phyloP scores from a whole-genome alignment of 2,113 vertebrate genomes.

The Pelodiscus sinensis region DNA sequence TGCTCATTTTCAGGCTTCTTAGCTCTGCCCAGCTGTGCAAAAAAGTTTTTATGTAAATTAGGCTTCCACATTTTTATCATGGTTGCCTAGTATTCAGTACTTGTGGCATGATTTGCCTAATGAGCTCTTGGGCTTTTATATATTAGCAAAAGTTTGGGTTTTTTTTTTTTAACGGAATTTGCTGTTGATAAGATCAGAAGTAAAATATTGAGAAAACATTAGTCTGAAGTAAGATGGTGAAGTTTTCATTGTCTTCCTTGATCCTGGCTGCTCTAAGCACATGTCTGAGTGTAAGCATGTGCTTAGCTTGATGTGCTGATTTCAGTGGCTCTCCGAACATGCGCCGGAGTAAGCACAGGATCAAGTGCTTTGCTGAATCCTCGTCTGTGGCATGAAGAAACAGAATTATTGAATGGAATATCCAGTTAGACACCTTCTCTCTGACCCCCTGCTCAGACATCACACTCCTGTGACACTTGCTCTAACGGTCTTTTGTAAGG shows the following conservation, averaged over 20 bases:
- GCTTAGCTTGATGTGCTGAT: neutral
- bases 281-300: neutral
- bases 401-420: neutral
- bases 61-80: too few species aligned
- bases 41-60: too few species aligned
- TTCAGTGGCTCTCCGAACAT: neutral
- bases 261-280: neutral
- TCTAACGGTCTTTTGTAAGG: rapidly evolving
- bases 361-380: neutral
- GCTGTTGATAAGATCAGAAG: too few species aligned
- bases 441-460: rapidly evolving
- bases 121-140: too few species aligned
- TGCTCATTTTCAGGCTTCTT: neutral
- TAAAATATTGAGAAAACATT: too few species aligned
- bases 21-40: neutral
- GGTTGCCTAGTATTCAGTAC: too few species aligned
- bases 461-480: rapidly evolving
- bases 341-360: neutral
- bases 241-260: too few species aligned
- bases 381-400: rapidly evolving
- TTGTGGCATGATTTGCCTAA: too few species aligned
- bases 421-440: rapidly evolving
- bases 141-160: too few species aligned
- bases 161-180: too few species aligned
- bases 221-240: too few species aligned